Base-by-base conservation (phyloP, 2,888 invertebrate species). In the Andrena minutula region DNA sequence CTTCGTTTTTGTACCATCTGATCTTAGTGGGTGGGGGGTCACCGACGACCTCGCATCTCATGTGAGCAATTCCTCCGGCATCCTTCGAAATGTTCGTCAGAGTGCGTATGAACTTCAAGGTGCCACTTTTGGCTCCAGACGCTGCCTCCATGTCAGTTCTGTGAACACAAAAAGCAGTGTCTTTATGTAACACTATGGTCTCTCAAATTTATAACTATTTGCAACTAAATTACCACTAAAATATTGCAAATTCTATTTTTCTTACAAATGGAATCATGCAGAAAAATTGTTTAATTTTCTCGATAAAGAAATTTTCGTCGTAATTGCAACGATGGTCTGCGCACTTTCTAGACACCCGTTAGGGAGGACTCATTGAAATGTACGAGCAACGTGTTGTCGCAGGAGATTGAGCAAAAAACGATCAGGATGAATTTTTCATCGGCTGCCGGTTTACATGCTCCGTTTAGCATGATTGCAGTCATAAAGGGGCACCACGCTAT, bases 11-110 rank as follows among this genome's bases (percentile, higher is more conserved):
- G 91, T 94, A 95, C 97, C 97, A 97, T 61, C 93, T 94, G 85
- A 96, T 95, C 88, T 94, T 94, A 53, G 93, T 94, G 41, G 96
- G 95, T 0, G 95, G 94, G 0, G 96, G 96, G 86, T 95, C 94
- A 0, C 96, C 96, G 16, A 95, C 94, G 61, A 96, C 96, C 91
- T 96, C 96, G 92, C 97, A 97, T 63, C 95, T 93, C 86, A 97
- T 94, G 85, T 95, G 95, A 26, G 95, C 95, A 47, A 94, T 94
- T 77, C 95, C 95, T 3, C 96, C 96, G 5, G 95, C 94, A 85
- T 95, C 95, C 86, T 94, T 94, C 20, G 96, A 96, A 60, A 95
- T 89, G 91, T 96, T 96, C 68, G 91, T 92, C 88, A 96, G 92
- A 41, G 94, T 93, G 60, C 94, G 94, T 53, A 94, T 93, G 90